Evolutionary conservation across 2,888 invertebrate genomes (phyloP).

Genomic region (Hemithea aestivaria): DNA sequence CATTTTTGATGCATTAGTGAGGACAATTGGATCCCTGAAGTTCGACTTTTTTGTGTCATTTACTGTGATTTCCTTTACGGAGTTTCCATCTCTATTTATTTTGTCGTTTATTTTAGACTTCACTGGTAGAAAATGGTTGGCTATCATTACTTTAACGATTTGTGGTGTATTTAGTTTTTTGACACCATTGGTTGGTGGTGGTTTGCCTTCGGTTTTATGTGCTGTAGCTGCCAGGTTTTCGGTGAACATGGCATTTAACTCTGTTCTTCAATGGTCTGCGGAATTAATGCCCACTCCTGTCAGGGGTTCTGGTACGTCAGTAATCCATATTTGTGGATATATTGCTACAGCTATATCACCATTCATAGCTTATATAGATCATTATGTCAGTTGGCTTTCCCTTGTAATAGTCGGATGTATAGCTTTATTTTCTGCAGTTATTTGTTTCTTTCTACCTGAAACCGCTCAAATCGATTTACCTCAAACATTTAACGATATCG

Average conservation of each 20-base stretch:
- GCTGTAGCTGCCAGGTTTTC: slow-evolving; percentile 55
- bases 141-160: slow-evolving; percentile 31
- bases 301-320: slow-evolving; percentile 49
- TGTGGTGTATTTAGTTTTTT: slow-evolving; percentile 45
- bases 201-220: slow-evolving; percentile 48
- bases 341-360: slow-evolving; percentile 52
- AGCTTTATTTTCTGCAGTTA: slow-evolving; percentile 22
- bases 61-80: slow-evolving; percentile 54
- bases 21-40: slow-evolving; percentile 47
- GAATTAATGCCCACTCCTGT: slow-evolving; percentile 58
- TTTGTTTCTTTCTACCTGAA: slow-evolving; percentile 32
- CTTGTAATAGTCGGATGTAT: slow-evolving; percentile 40
- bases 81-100: slow-evolving; percentile 52
- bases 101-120: slow-evolving; percentile 52
- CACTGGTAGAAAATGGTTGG: slow-evolving; percentile 50
- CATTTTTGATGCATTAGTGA: slow-evolving; percentile 53
- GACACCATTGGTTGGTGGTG: slow-evolving; percentile 43
- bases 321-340: slow-evolving; percentile 55
- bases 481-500: slow-evolving; percentile 42
- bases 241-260: slow-evolving; percentile 50
- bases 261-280: slow-evolving; percentile 53
- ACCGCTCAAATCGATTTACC: slow-evolving; percentile 41
- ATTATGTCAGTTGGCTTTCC: slow-evolving; percentile 45
- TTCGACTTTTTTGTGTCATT: slow-evolving; percentile 62
- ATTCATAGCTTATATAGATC: slow-evolving; percentile 52